A percentile compares a stretch with the other conserved stretches of the same genome.
These are phyloP conservation scores for Mythimna loreyi DNA, from an alignment of 2,888 invertebrate species.

Conservation along the genomic window DNA sequence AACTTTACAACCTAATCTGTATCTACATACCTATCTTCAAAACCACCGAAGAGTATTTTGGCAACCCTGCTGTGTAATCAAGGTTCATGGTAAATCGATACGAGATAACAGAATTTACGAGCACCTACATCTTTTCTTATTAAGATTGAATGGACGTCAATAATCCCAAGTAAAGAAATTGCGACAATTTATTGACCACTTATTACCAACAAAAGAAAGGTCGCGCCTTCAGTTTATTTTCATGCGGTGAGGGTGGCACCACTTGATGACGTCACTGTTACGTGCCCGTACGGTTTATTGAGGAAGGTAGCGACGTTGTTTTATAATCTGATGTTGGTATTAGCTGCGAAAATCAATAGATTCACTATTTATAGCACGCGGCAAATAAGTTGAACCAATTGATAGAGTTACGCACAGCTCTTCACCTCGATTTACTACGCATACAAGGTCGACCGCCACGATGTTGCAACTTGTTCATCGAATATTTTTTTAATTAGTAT, in stretches of 20 bases:
- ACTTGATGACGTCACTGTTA: slow-evolving; percentile 49
- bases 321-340: slow-evolving; percentile 40
- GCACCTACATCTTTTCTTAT: slow-evolving; percentile 66
- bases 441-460: too few species aligned
- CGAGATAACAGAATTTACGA: slow-evolving; percentile 65
- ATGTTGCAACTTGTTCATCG: too few species aligned
- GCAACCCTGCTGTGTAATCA: slow-evolving; percentile 56
- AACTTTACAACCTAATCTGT: neutral
- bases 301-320: slow-evolving; percentile 33
- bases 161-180: slow-evolving; percentile 62
- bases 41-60: slow-evolving; percentile 37
- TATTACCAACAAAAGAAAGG: slow-evolving; percentile 65
- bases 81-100: slow-evolving; percentile 65
- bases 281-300: slow-evolving; percentile 41
- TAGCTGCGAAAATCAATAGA: slow-evolving; percentile 39
- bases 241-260: slow-evolving; percentile 42
- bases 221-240: slow-evolving; percentile 64
- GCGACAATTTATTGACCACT: slow-evolving; percentile 67
- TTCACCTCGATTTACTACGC: too few species aligned
- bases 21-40: neutral
- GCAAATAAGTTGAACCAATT: too few species aligned
- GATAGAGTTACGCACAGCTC: too few species aligned
- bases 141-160: slow-evolving; percentile 65
- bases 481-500: too few species aligned
- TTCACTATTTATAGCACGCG: neutral